Evolutionary conservation across 1,140 invertebrate genomes (phyloP), one percentile per base, ranked within the genome.

Genomic region (Aethina tumida): DNA sequence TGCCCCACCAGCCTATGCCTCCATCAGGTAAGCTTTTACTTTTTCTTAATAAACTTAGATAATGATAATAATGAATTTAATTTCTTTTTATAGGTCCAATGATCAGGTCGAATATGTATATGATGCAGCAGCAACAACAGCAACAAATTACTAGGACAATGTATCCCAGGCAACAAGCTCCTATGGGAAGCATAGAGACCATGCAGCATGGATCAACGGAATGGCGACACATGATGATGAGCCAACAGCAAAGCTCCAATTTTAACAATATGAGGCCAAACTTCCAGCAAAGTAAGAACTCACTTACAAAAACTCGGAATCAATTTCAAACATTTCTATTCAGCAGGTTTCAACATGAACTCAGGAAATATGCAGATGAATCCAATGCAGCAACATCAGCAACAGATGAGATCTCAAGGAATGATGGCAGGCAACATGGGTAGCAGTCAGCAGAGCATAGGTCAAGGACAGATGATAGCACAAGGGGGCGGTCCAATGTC

Each of bases 161-260:
- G 55, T 52, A 67, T 58, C 56, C 64, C 47, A 52, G 70, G 58
- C 56, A 56, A 30, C 53, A 53, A 26, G 46, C 44, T 4, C 53
- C 55, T 17, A 53, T 64, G 18, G 62, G 25, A 8, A 45, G 41
- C 5, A 43, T 53, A 36, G 58, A 51, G 8, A 18, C 40, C 4
- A 51, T 57, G 36, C 55, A 61, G 31, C 53, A 56, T 17, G 56
- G 55, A 3, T 52, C 38, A 21, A 38, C 50, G 1, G 81, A 81
- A 50, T 81, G 80, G 78, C 66, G 79, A 35, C 79, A 82, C 37
- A 62, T 83, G 49, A 71, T 83, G 67, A 78, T 80, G 63, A 72
- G 77, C 41, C 77, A 80, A 52, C 68, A 71, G 31, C 61, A 66
- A 36, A 66, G 56, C 28, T 62, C 62, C 39, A 64, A 63, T 49